Conservation (phyloP, 2,888 invertebrate species). For the Bibio marci region DNA sequence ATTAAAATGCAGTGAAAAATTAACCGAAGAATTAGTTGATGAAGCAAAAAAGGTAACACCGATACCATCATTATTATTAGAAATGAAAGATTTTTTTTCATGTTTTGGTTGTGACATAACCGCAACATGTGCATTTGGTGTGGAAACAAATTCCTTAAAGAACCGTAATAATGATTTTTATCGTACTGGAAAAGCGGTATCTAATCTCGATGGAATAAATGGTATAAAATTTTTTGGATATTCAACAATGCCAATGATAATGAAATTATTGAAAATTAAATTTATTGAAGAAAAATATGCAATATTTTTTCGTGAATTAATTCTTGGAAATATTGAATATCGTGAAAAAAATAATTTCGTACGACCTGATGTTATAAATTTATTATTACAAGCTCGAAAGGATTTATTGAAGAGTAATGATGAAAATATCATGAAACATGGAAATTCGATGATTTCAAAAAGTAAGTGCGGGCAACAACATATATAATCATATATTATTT, state of each 20-base stretch:
- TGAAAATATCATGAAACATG: not conserved
- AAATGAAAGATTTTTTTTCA: not conserved
- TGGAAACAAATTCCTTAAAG: conserved; percentile 11
- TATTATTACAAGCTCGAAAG: conserved; percentile 36
- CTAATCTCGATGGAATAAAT: conserved; percentile 17
- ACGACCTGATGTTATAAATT: conserved; percentile 36
- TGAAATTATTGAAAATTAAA: conserved; percentile 12
- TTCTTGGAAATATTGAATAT: conserved; percentile 24
- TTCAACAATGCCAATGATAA: not conserved
- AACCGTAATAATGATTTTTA: conserved; percentile 36
- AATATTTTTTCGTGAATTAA: not conserved
- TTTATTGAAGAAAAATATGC: conserved; percentile 7
- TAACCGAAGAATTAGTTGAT: conserved; percentile 18
- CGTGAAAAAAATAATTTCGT: conserved; percentile 25
- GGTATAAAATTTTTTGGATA: conserved; percentile 16
- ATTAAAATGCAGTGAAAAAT: not conserved
- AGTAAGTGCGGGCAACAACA: conserved; percentile 13
- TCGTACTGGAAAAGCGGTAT: conserved; percentile 26
- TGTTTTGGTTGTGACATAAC: conserved; percentile 26
- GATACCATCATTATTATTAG: not conserved
- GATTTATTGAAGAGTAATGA: not conserved
- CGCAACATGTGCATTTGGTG: conserved; percentile 25
- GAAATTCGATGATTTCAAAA: not conserved
- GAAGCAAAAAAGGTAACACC: conserved; percentile 25
- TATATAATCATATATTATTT: too few species aligned